Base-by-base conservation (phyloP, 2,888 invertebrate species). In the Caenorhabditis sp. region DNA sequence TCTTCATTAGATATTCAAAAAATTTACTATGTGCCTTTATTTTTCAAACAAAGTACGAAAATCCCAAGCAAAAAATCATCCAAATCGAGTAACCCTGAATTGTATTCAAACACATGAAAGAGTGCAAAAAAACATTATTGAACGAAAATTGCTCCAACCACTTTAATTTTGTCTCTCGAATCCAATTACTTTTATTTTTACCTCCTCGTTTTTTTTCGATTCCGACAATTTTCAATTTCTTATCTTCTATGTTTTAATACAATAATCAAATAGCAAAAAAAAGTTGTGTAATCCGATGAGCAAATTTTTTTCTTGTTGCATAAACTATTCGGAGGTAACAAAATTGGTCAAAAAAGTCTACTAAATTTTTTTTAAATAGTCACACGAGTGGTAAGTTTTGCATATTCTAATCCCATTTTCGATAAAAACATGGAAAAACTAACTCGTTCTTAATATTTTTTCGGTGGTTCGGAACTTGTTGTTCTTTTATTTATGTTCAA, bases 51-150 rank as follows among this genome's bases (percentile, higher is more conserved):
- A 26, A 24, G 3, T 17, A 55, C 26, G 26, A 19, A 55, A 24
- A n/a, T 55, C 53, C 21, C 53, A 24, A n/a, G 12, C 27, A 26
- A 24, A 55, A 55, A 55, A n/a, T 26, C n/a, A 55, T 55, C 14
- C 55, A 12, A 24, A n/a, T 24, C 17, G 27, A 55, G 19, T 27
- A n/a, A 51, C 53, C 23, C 53, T 51, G 21, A 51, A n/a, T 55
- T 26, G 55, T 55, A n/a, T 17, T 19, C 27, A 27, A 55, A 26
- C 27, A n/a, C 55, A 19, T 17, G 19, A 19, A 19, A 26, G 19
- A 55, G 55, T 55, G 12, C 26, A 55, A 55, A 55, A 55, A 27
- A 55, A 27, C 27, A 24, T 55, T 24, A 55, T 55, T 55, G 24
- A 51, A 55, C 55, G 55, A 55, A 31, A 31, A 31, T 31, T 31